Conservation (phyloP, 2,113 vertebrate species). For the Trematocara unimaculatum region DNA sequence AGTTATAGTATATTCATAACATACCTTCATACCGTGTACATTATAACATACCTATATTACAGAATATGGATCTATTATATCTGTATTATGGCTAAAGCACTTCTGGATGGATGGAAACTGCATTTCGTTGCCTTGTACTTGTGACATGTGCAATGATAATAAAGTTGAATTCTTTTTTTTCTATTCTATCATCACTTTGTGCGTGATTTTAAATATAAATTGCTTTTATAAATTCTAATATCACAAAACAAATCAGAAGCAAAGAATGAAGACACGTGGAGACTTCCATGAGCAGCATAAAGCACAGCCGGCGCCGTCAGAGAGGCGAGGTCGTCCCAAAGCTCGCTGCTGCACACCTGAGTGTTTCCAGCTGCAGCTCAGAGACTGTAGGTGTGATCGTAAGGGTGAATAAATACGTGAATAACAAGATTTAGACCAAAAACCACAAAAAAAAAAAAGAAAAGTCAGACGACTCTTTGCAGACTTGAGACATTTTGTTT, state of each 20-base stretch:
- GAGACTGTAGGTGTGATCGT: rapidly evolving
- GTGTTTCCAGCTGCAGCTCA: not conserved
- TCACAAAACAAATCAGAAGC: not conserved
- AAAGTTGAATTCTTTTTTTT: not conserved
- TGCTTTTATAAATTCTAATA: not conserved
- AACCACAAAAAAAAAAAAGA: not conserved
- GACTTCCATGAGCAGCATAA: not conserved
- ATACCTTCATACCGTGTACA: not conserved
- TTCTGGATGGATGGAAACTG: not conserved
- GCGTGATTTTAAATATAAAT: not conserved
- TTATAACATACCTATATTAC: not conserved
- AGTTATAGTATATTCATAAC: not conserved
- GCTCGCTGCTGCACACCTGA: not conserved
- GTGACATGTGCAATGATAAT: not conserved
- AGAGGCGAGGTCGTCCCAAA: not conserved
- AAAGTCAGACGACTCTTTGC: not conserved
- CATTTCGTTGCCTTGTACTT: rapidly evolving
- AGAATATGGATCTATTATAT: not conserved
- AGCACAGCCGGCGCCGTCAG: not conserved
- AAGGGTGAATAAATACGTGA: not conserved
- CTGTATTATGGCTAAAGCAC: not conserved
- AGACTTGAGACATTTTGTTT: not conserved
- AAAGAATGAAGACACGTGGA: not conserved
- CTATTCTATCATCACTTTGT: not conserved
- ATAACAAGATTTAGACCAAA: not conserved